Base-by-base conservation (phyloP, 37 sponge, comb jelly and placozoan species). In the Aphrocallistes beatrix region DNA sequence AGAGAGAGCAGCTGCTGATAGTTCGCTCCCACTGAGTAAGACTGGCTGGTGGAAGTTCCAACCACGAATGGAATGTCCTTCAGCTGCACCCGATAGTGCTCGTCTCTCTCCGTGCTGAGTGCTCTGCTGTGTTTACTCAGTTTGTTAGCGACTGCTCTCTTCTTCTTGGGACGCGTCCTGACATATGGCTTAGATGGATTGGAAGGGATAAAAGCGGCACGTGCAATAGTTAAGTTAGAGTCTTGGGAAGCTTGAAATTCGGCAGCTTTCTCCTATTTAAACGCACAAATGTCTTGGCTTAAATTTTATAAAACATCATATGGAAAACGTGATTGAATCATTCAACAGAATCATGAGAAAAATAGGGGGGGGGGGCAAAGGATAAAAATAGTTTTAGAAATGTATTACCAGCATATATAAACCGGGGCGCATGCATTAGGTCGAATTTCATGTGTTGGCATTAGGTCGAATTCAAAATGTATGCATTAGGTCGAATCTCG, bases 21-120 rank as follows among this genome's bases (percentile, higher is more conserved):
- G 86, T 93, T 93, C 39, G 89, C 89, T 21, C 34, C 39, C 37
- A 93, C 86, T 0, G 93, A 93, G 85, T 93, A 91, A 23, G 93
- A 93, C 13, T 91, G 88, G 37, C 81, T 34, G 0, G 91, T 87
- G 37, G 89, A 89, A 89, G 89, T 82, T 6, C 39, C 25, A 37
- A 85, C 82, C 1, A 90, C 81, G 85, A 92, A 92, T 37, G 93
- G 93, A 30, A 92, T 83, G 81, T 92, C 90, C 51, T 84, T 90
- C 38, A 88, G 32, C 3, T 86, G 83, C 75, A 90, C 21, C 13
- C 87, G 81, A 38, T 92, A 92, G 82, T 92, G 93, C 0, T 86
- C 87, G 6, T 83, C 88, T 13, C 45, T 42, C 45, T 42, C 45
- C 10, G 6, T 42, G 6, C 10, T 42, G 3, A 19, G 75, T 25